A percentile compares a stretch with the other conserved stretches of the same genome.
Evolutionary conservation across 2,113 vertebrate species (phyloP).

Genomic region (Halichoerus grypus): DNA sequence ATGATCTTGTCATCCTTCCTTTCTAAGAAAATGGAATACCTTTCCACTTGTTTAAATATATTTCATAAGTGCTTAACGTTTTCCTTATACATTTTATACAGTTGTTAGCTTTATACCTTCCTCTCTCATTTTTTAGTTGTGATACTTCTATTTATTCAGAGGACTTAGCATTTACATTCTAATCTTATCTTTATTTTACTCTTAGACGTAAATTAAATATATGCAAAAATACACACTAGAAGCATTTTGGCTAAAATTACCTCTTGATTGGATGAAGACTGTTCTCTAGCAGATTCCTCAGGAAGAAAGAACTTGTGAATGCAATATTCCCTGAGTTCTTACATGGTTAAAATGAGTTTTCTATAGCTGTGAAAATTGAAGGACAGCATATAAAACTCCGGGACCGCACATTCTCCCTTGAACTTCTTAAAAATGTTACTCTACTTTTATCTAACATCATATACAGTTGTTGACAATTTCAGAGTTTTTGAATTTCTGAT

Average conservation of each 20-base stretch:
- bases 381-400: not conserved
- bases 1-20: not conserved
- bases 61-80: not conserved
- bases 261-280: not conserved
- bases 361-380: not conserved
- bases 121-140: not conserved
- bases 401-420: not conserved
- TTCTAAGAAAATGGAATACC: not conserved
- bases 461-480: not conserved
- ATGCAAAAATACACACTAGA: not conserved
- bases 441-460: not conserved
- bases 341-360: not conserved
- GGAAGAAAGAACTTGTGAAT: not conserved
- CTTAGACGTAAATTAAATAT: not conserved
- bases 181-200: conserved; percentile 21
- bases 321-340: not conserved
- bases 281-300: not conserved
- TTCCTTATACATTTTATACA: not conserved
- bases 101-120: not conserved
- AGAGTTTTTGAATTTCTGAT: not conserved
- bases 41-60: not conserved
- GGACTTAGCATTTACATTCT: conserved; percentile 17
- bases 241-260: not conserved
- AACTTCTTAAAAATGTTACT: not conserved
- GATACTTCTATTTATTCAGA: conserved; percentile 20